Evolutionary conservation across 2,113 vertebrate species (phyloP), one percentile per base, ranked within the genome.

Genomic region (Campylomormyrus tamandua): DNA sequence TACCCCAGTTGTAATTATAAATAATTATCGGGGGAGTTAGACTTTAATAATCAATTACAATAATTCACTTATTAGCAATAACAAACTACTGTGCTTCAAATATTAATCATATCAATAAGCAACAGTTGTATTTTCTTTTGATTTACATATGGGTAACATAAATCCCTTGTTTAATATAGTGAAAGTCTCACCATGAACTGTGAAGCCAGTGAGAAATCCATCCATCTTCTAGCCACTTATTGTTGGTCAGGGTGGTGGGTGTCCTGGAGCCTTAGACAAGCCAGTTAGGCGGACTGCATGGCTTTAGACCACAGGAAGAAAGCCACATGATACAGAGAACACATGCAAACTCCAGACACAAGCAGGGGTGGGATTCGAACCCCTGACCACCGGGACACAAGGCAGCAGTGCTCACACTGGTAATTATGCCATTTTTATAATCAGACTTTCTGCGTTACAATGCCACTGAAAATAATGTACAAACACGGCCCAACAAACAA

Each of bases 31-130:
- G 31, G 66, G 62, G 58, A 46, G 62, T 80, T 56, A 53, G 19
- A 52, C 31, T n/a, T 62, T 11, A 89, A 42, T 39, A 48, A 89
- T 89, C 31, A 89, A 89, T 89, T 89, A 80, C 49, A 89, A 31
- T 50, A 89, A 50, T 89, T 39, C 88, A 39, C 31, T 53, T 48
- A 80, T 48, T 84, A 88, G 88, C 21, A 50, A 31, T 77, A 74
- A 83, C 9, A 83, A 83, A 83, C 19, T 83, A 39, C 13, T 77
- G 35, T 46, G 39, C n/a, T 89, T 84, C 42, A 19, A 89, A 83
- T 56, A 52, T 62, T 19, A 35, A 83, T 24, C 31, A 83, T 31
- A 83, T 45, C 39, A 17, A 21, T 42, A 70, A 19, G 35, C 74
- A 80, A 80, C 35, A 80, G 74, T 42, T 80, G 15, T 8, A 80